Conservation (phyloP, 1,140 invertebrate genomes). For the Drosophila ananassae region DNA sequence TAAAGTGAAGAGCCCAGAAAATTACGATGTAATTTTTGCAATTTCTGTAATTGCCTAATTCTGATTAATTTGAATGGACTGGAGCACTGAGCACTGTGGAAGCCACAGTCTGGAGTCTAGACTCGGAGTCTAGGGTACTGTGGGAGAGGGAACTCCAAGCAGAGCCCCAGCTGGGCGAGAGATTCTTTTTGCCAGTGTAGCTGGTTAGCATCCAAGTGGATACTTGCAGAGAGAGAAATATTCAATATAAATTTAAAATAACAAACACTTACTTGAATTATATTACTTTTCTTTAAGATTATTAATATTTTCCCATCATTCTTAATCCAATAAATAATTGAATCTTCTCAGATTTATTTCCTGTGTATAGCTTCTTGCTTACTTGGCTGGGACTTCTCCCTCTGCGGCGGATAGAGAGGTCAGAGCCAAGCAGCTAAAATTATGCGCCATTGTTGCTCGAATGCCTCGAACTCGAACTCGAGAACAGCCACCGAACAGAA, state of each 20-base stretch:
- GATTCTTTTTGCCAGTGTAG: slow-evolving; percentile 39
- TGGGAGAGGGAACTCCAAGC: background rate
- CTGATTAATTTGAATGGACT: slow-evolving; percentile 83
- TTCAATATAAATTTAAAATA: background rate
- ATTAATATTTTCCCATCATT: no score
- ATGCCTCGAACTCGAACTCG: slow-evolving; percentile 26
- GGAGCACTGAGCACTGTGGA: slow-evolving; percentile 11
- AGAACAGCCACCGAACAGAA: slow-evolving; percentile 7
- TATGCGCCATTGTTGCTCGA: slow-evolving; percentile 73
- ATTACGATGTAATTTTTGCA: slow-evolving; percentile 84
- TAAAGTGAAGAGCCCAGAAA: slow-evolving; percentile 77
- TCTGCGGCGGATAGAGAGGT: slow-evolving; percentile 74
- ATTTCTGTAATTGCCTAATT: slow-evolving; percentile 84
- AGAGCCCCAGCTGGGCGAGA: no score
- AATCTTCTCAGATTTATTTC: background rate
- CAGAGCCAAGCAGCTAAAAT: slow-evolving; percentile 69
- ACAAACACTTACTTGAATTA: no score
- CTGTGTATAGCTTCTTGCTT: slow-evolving; percentile 6
- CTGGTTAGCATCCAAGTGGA: background rate
- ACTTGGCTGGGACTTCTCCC: slow-evolving; percentile 40
- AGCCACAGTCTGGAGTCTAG: no score
- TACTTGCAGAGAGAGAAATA: slow-evolving; percentile 10
- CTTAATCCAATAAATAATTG: no score
- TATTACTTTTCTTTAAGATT: no score
- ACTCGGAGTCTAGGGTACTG: background rate